phyloP scores from a whole-genome alignment of 2,113 vertebrate species.

The Crotalus helleri region DNA sequence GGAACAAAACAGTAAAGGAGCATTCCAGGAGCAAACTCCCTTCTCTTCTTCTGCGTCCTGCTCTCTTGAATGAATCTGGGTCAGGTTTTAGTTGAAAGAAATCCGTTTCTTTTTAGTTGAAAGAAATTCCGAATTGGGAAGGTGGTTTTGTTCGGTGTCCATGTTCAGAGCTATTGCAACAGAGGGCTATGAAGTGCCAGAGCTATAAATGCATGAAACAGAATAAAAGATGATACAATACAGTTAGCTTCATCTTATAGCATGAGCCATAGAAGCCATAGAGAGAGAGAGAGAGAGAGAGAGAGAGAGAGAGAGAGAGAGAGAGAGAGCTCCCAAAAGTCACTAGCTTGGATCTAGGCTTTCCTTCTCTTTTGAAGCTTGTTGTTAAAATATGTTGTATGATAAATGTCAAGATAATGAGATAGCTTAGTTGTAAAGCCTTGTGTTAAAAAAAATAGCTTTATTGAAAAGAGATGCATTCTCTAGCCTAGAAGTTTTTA shows the following conservation, averaged over 20 bases:
- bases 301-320: too few relatives aligned
- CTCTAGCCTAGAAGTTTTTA: conserved; percentile 25
- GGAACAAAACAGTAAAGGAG: conserved; percentile 34
- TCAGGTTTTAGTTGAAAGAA: conserved; percentile 18
- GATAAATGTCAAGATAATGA: conserved; percentile 64
- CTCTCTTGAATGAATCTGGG: conserved; percentile 44
- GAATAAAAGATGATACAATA: conserved; percentile 54
- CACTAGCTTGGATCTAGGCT: too few relatives aligned
- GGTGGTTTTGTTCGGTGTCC: conserved; percentile 47
- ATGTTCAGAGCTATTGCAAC: conserved; percentile 43
- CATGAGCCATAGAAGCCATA: conserved; percentile 42
- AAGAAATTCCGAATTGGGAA: conserved; percentile 39
- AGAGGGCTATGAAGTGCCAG: conserved; percentile 47
- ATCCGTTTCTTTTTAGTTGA: conserved; percentile 38
- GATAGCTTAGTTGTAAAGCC: conserved; percentile 44
- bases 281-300: too few relatives aligned
- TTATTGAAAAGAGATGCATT: conserved; percentile 12
- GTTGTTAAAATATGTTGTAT: conserved; percentile 58
- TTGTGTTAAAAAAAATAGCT: conserved; percentile 27
- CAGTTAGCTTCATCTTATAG: conserved; percentile 37
- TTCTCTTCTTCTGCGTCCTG: not conserved
- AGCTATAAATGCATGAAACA: conserved; percentile 52
- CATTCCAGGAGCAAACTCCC: conserved; percentile 13
- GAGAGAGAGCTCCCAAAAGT: too few relatives aligned
- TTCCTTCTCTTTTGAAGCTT: too few relatives aligned